phyloP scores from a whole-genome alignment of 2,113 vertebrate species.

The Tamias sibiricus region DNA sequence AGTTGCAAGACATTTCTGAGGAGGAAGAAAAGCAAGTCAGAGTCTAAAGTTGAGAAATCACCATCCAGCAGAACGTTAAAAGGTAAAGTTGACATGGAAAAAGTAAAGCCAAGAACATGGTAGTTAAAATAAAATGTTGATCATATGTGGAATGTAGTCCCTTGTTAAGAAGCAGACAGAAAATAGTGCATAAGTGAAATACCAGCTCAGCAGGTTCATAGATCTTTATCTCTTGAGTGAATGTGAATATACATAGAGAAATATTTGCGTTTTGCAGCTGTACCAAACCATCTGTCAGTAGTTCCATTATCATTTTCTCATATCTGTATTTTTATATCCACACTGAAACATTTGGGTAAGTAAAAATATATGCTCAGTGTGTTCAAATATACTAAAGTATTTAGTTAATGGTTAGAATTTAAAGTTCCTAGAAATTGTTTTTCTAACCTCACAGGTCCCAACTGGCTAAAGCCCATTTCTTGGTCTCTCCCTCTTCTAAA shows the following conservation, averaged over 20 bases:
- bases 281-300: slow-evolving; percentile 78
- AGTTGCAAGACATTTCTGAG: neutral
- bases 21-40: neutral
- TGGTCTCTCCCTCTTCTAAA: slow-evolving; percentile 78
- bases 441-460: slow-evolving; percentile 80
- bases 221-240: slow-evolving; percentile 49
- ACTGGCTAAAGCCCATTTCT: slow-evolving; percentile 76
- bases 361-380: slow-evolving; percentile 79
- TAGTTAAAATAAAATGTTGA: slow-evolving; percentile 58
- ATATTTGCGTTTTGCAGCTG: slow-evolving; percentile 81
- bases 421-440: slow-evolving; percentile 74
- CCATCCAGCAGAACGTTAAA: slow-evolving; percentile 41
- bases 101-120: neutral
- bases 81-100: slow-evolving; percentile 50
- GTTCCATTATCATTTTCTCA: slow-evolving; percentile 78
- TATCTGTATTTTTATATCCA: slow-evolving; percentile 56
- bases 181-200: slow-evolving; percentile 77
- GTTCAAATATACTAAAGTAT: slow-evolving; percentile 76
- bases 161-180: slow-evolving; percentile 72
- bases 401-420: slow-evolving; percentile 59
- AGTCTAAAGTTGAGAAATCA: slow-evolving; percentile 52
- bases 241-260: slow-evolving; percentile 65
- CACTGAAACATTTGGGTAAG: slow-evolving; percentile 20
- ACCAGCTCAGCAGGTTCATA: slow-evolving; percentile 67
- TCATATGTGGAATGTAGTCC: slow-evolving; percentile 45